Evolutionary conservation across 2,113 vertebrate genomes (phyloP).

Genomic region (Arvicanthis niloticus): DNA sequence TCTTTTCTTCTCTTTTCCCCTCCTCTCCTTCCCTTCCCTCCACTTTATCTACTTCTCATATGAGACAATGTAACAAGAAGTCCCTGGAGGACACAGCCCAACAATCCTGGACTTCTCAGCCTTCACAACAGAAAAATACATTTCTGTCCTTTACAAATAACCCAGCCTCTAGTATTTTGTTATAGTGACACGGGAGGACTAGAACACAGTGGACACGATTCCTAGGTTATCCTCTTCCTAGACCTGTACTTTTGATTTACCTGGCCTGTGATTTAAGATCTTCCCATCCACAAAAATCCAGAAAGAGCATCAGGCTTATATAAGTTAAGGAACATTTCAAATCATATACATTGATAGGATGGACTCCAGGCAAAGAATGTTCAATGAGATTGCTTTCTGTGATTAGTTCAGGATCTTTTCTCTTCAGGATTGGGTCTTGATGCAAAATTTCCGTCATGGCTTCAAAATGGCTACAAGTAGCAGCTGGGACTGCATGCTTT

Average conservation of each 20-base stretch:
- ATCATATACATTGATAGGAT: background rate
- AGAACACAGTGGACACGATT: background rate
- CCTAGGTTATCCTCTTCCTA: background rate
- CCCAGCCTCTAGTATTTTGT: background rate
- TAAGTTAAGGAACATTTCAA: conserved; percentile 6
- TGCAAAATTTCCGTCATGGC: background rate
- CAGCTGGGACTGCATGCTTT: background rate
- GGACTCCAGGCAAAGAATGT: background rate
- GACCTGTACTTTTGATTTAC: background rate
- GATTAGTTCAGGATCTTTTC: background rate
- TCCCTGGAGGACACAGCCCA: background rate
- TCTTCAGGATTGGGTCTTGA: background rate
- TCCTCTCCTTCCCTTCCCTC: too few species aligned
- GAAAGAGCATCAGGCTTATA: background rate
- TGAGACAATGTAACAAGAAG: background rate
- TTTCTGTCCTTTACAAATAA: background rate
- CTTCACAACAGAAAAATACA: background rate
- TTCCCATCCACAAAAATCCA: background rate
- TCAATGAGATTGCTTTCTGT: background rate
- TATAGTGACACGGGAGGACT: background rate
- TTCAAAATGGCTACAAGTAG: background rate
- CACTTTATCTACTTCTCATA: background rate
- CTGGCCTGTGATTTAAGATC: background rate
- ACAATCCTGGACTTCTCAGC: background rate
- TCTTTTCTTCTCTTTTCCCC: accelerated